These are phyloP conservation scores for Sympetrum striolatum DNA, from an alignment of 2,888 invertebrate genomes.

Conservation along the genomic window DNA sequence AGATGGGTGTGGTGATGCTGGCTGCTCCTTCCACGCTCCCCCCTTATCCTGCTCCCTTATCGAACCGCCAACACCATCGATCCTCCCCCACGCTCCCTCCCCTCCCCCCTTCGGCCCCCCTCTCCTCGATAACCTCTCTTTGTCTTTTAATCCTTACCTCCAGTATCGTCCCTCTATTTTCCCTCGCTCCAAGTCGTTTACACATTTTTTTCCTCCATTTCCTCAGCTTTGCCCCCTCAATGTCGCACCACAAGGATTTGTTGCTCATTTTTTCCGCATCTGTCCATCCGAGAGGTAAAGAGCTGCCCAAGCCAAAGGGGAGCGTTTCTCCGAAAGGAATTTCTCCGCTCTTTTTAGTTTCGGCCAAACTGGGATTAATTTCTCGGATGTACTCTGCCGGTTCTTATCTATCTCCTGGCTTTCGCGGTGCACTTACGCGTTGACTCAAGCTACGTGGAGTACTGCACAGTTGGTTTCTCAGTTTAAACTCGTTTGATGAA, in stretches of 20 bases:
- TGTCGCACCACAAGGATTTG: neutral
- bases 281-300: neutral
- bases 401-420: too few relatives aligned
- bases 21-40: neutral
- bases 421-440: too few relatives aligned
- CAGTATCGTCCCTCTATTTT: neutral
- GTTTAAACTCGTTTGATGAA: too few relatives aligned
- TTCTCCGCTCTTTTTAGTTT: too few relatives aligned
- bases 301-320: too few relatives aligned
- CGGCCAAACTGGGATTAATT: too few relatives aligned
- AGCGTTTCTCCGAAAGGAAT: too few relatives aligned
- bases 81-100: neutral
- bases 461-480: too few relatives aligned
- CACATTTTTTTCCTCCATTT: neutral
- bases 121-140: neutral
- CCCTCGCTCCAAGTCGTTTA: neutral
- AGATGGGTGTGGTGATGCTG: neutral
- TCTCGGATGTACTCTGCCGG: too few relatives aligned
- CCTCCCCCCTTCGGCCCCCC: neutral
- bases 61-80: conserved; percentile 25
- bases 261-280: neutral
- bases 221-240: neutral
- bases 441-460: too few relatives aligned
- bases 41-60: conserved; percentile 21
- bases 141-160: neutral